Evolutionary conservation across 2,797 vertebrate genomes (phyloP), one percentile per base, ranked within the genome.

Genomic region (Tapirus indicus): DNA sequence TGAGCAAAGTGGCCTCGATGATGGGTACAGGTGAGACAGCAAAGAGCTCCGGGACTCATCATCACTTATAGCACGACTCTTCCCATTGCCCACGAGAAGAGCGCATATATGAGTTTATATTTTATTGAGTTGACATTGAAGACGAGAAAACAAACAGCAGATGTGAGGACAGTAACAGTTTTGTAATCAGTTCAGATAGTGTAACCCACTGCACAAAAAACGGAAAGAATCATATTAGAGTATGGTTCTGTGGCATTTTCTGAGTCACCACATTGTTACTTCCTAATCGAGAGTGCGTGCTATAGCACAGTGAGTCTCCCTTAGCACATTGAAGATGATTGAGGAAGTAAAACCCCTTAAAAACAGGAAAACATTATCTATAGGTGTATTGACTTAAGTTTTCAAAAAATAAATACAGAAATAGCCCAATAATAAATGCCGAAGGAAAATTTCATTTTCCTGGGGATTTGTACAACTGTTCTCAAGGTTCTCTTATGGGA

Each of bases 1-100:
- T 91, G 44, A 97, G 38, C 98, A 99, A 92, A 98, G 52, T 41
- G 97, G 92, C 66, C 98, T 94, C 18, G 66, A 95, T 44, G 98
- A 98, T 69, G 98, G 98, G 83, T 98, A 2, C 97, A 99, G 99
- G 99, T 99, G 69, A 98, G 97, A 16, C 8, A 8, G 14, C 17
- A 97, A 32, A 56, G 86, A 27, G 35, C 9, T 18, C 41, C 2
- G 52, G 77, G 35, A n/a, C 88, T 21, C 3, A 1, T 29, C 66
- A 35, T 8, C 29, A 21, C 60, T 49, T 29, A 29, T 75, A 16
- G 69, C 77, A 6, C 5, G 8, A 2, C 21, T 21, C 49, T 78
- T 25, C 66, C 58, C 5, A 0, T 52, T 14, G 18, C 62, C 74
- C 27, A 78, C 6, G 3, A 29, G 41, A 88, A 91, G 27, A 9